These are phyloP conservation scores for Podarcis cretensis DNA, from an alignment of 2,113 vertebrate genomes.

Conservation along the genomic window DNA sequence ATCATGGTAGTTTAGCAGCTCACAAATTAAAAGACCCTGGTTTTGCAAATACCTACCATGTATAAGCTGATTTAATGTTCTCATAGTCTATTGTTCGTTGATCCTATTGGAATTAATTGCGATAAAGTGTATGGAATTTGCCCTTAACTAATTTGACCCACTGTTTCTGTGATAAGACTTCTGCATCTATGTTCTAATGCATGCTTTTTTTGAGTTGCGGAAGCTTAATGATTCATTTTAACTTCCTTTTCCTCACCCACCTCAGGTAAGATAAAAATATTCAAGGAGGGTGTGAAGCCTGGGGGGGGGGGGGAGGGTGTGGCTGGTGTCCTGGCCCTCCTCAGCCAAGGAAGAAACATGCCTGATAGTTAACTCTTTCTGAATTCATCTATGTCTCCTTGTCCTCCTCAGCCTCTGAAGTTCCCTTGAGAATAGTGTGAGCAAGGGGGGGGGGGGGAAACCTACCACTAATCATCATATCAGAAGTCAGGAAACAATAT, in stretches of 20 bases:
- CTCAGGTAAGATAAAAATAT: no score
- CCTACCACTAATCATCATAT: background rate
- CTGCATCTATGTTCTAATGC: background rate
- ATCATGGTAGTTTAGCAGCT: no score
- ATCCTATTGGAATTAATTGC: background rate
- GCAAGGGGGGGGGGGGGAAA: no score
- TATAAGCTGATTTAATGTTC: background rate
- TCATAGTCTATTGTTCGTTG: accelerated
- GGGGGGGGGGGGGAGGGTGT: no score
- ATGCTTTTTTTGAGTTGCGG: background rate
- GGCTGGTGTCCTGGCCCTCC: no score
- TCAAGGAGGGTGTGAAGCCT: no score
- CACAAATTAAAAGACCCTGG: background rate
- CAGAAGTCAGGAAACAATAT: background rate
- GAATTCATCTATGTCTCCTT: no score
- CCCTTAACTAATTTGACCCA: background rate
- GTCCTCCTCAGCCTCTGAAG: background rate
- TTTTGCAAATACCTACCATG: background rate
- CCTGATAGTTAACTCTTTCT: no score
- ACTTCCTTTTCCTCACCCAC: background rate
- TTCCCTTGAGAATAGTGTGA: background rate
- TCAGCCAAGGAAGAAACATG: no score
- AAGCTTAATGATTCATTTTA: background rate
- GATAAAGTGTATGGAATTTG: background rate
- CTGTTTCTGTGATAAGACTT: background rate